A percentile compares a stretch with the other conserved stretches of the same genome.
phyloP scores from a whole-genome alignment of 2,113 vertebrate species.

The Anolis sagrei region DNA sequence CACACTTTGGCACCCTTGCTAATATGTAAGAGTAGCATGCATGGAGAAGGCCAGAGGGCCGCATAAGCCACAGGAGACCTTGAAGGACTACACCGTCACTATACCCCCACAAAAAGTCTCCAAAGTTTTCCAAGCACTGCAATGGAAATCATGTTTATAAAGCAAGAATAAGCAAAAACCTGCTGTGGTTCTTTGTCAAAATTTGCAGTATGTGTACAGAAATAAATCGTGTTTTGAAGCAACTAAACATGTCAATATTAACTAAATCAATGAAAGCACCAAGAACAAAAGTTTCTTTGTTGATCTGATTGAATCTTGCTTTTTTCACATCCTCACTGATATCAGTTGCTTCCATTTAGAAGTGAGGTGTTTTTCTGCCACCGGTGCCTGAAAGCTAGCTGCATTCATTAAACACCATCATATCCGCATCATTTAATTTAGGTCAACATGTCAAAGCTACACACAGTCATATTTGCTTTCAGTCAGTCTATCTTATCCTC shows the following conservation, averaged over 20 bases:
- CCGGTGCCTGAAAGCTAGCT: slow-evolving; percentile 28
- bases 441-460: slow-evolving; percentile 67
- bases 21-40: too few species aligned
- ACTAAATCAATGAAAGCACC: not conserved
- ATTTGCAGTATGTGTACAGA: too few species aligned
- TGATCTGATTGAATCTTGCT: not conserved
- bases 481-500: slow-evolving; percentile 50
- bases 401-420: slow-evolving; percentile 69
- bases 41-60: too few species aligned
- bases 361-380: slow-evolving; percentile 20
- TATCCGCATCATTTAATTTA: slow-evolving; percentile 75
- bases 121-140: too few species aligned
- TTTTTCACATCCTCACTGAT: not conserved
- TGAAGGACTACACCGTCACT: too few species aligned
- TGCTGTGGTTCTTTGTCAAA: too few species aligned
- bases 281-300: not conserved
- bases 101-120: too few species aligned
- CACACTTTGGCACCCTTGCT: too few species aligned
- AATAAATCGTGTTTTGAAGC: too few species aligned
- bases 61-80: too few species aligned
- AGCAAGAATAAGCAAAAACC: too few species aligned
- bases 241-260: not conserved
- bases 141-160: too few species aligned
- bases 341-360: slow-evolving; percentile 46
- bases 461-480: slow-evolving; percentile 57